Conservation (phyloP, 1,140 invertebrate genomes). For the Macrosteles quadrilineatus region DNA sequence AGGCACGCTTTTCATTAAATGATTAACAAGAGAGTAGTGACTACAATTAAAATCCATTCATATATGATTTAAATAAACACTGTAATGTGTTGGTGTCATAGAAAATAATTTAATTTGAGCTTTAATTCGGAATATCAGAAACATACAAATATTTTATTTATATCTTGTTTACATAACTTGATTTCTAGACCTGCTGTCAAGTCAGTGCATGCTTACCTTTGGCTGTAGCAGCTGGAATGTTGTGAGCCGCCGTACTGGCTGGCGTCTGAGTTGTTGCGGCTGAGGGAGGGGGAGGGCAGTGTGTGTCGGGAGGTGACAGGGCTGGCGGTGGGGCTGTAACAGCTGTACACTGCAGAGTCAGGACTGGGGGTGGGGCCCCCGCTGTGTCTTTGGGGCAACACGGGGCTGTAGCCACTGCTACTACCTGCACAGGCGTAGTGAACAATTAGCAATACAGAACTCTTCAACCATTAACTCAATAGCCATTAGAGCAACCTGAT, state of each 20-base stretch:
- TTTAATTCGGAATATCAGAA: no score
- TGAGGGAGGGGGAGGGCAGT: conserved; percentile 68
- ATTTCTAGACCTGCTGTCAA: no score
- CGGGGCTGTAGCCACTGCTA: conserved; percentile 41
- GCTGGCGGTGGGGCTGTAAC: conserved; percentile 79
- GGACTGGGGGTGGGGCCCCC: conserved; percentile 68
- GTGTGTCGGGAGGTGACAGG: conserved; percentile 78
- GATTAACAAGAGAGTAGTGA: no score
- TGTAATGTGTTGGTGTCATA: no score
- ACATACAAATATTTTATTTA: no score
- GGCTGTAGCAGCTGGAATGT: conserved; percentile 77
- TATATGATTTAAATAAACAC: no score
- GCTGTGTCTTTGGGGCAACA: conserved; percentile 40
- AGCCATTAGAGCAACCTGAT: no score
- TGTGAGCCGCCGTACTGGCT: conserved; percentile 60
- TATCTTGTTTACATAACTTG: no score
- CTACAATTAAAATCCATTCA: no score
- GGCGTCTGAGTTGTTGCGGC: conserved; percentile 87
- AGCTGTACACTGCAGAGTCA: conserved; percentile 84
- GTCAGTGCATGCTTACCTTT: conserved; percentile 54
- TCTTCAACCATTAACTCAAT: neutral
- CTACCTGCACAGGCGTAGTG: no score
- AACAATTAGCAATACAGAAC: conserved; percentile 6
- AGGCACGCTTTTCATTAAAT: no score
- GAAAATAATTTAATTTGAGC: no score